phyloP scores from a whole-genome alignment of 2,888 invertebrate genomes.

The Spialia ferax region DNA sequence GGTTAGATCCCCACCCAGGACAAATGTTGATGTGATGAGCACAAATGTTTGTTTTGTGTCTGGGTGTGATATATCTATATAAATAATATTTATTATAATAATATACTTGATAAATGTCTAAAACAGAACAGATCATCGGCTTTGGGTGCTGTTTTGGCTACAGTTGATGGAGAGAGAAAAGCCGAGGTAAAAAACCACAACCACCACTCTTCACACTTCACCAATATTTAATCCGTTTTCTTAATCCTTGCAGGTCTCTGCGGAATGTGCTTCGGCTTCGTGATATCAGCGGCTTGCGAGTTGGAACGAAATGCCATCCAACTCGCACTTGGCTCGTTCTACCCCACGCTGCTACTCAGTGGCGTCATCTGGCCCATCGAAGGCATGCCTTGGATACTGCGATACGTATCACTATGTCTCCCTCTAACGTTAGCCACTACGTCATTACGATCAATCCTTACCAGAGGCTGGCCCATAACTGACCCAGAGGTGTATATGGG shows the following conservation, averaged over 20 bases:
- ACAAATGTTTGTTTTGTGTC: too few relatives aligned
- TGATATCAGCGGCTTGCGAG: conserved; percentile 97
- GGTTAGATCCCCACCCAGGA: too few relatives aligned
- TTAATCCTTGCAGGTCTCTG: conserved; percentile 87
- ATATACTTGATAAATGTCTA: too few relatives aligned
- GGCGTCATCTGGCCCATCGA: conserved; percentile 99
- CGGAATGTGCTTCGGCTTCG: conserved; percentile 98
- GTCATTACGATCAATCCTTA: conserved; percentile 94
- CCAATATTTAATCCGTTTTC: neutral
- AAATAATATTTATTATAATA: too few relatives aligned
- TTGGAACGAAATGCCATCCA: conserved; percentile 97
- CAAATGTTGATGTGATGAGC: too few relatives aligned
- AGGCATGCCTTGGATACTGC: conserved; percentile 95
- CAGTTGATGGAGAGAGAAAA: too few relatives aligned
- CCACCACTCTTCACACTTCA: too few relatives aligned
- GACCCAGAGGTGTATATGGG: conserved; percentile 96
- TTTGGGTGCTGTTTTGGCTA: too few relatives aligned
- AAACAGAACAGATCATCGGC: too few relatives aligned
- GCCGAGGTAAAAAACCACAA: too few relatives aligned
- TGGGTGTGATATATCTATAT: too few relatives aligned
- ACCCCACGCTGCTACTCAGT: conserved; percentile 96
- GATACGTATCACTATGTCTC: conserved; percentile 93
- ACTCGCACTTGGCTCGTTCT: conserved; percentile 96
- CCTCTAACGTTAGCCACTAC: conserved; percentile 98
- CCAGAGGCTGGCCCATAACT: conserved; percentile 94